Conservation (phyloP, 2,888 invertebrate genomes). For the Copidosoma aretas region DNA sequence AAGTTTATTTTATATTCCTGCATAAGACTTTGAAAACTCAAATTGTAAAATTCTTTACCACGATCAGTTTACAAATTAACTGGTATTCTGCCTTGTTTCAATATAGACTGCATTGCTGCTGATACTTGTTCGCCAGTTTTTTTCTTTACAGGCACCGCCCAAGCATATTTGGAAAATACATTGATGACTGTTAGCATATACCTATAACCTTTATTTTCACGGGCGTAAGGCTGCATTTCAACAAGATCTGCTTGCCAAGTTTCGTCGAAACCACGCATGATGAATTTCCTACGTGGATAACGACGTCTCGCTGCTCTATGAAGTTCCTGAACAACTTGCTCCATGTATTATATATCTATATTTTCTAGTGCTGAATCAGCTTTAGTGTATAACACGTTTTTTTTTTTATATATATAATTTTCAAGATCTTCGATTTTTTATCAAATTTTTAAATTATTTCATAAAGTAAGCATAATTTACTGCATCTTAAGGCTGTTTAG, state of each 20-base stretch:
- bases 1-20: slow-evolving; percentile 29
- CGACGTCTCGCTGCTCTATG: not conserved
- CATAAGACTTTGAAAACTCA: slow-evolving; percentile 26
- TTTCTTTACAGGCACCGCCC: slow-evolving; percentile 34
- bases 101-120: slow-evolving; percentile 38
- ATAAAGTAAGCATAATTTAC: slow-evolving; percentile 7
- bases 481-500: slow-evolving; percentile 12
- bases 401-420: too few relatives aligned
- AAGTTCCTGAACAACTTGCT: not conserved
- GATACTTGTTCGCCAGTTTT: slow-evolving; percentile 48
- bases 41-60: slow-evolving; percentile 22
- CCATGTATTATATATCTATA: too few relatives aligned
- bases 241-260: slow-evolving; percentile 39
- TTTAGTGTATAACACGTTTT: too few relatives aligned
- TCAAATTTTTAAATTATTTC: too few relatives aligned
- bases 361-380: too few relatives aligned
- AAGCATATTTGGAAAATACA: slow-evolving; percentile 57
- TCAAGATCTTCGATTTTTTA: too few relatives aligned
- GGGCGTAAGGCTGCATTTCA: slow-evolving; percentile 33
- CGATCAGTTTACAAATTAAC: slow-evolving; percentile 42
- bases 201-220: slow-evolving; percentile 46
- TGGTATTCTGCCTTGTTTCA: slow-evolving; percentile 23
- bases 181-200: slow-evolving; percentile 55
- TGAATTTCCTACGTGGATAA: not conserved
- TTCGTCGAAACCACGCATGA: slow-evolving; percentile 47